These are phyloP conservation scores for Sphaerodactylus townsendi DNA, from an alignment of 2,113 vertebrate species.

Conservation along the genomic window DNA sequence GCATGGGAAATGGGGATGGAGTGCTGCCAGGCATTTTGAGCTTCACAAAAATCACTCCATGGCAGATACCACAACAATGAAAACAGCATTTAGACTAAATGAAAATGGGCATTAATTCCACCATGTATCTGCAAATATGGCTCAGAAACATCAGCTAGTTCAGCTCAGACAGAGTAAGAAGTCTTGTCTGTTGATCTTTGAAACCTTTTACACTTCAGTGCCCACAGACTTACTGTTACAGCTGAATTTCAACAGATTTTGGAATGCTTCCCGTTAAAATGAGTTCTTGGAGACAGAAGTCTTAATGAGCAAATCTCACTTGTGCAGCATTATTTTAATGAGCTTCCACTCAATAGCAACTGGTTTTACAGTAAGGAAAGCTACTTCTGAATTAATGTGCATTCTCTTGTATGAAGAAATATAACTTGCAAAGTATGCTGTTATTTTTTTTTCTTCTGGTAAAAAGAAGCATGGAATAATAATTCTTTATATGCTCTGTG, in stretches of 20 bases:
- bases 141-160: neutral
- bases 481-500: neutral
- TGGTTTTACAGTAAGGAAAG: no score
- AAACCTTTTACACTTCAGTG: neutral
- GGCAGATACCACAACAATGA: no score
- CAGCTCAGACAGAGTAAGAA: neutral
- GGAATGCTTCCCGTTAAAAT: neutral
- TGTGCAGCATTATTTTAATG: neutral
- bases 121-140: neutral
- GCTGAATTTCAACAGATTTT: constrained; percentile 1
- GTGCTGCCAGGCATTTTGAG: no score
- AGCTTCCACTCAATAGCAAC: neutral
- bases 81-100: neutral
- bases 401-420: no score
- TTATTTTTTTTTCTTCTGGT: no score
- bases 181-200: neutral
- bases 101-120: neutral
- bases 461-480: neutral
- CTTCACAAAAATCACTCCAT: no score
- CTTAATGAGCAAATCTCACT: constrained; percentile 6
- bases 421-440: no score
- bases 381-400: no score
- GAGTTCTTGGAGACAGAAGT: neutral
- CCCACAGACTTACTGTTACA: neutral
- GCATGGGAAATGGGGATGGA: no score